These are phyloP conservation scores for Heterodera filipjevi DNA, from an alignment of 2,888 invertebrate genomes.

Conservation along the genomic window DNA sequence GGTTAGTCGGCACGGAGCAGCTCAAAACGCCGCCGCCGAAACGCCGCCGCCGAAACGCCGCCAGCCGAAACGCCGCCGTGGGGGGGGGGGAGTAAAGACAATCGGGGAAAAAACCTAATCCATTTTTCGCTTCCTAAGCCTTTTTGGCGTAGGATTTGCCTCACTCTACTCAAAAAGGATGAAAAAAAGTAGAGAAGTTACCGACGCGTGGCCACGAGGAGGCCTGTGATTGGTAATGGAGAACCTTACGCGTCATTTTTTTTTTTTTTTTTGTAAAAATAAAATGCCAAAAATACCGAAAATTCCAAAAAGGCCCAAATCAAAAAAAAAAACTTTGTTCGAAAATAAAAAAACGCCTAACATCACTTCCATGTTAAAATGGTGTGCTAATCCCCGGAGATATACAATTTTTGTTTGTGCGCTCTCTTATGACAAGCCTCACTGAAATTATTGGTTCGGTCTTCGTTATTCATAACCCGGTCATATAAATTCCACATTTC, in stretches of 20 bases:
- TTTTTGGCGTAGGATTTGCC: neutral
- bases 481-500: neutral
- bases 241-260: neutral
- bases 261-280: no score
- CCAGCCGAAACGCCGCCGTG: no score
- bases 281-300: neutral
- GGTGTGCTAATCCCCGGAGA: neutral
- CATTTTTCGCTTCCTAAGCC: no score
- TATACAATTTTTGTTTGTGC: neutral
- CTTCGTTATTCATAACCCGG: neutral
- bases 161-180: neutral
- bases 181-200: neutral
- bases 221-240: neutral
- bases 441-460: neutral
- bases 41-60: no score
- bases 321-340: neutral
- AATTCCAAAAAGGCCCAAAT: neutral
- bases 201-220: neutral
- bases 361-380: neutral
- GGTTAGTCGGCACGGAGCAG: no score
- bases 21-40: no score
- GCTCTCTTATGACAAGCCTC: neutral
- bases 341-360: neutral
- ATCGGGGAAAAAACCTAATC: no score
- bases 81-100: no score